These are phyloP conservation scores for Pedionomus torquatus DNA, from an alignment of 2,113 vertebrate species.

Conservation along the genomic window DNA sequence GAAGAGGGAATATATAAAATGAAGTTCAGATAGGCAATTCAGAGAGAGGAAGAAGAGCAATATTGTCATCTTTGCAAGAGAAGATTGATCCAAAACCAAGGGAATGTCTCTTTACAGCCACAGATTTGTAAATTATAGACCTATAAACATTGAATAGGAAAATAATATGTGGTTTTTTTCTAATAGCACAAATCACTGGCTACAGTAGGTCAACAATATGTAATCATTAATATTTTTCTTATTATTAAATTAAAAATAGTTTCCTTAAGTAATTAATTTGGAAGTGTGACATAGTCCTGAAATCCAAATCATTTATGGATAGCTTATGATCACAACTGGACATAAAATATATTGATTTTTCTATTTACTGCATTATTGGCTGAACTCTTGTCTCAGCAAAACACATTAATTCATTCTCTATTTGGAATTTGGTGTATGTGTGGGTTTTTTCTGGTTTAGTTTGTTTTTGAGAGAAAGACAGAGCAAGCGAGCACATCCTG, in stretches of 20 bases:
- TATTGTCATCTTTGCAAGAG: neutral
- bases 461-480: neutral
- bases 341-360: neutral
- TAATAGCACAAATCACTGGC: neutral
- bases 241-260: neutral
- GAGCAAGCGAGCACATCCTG: neutral
- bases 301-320: neutral
- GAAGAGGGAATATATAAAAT: neutral
- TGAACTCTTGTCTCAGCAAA: neutral
- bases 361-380: neutral
- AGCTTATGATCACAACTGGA: neutral
- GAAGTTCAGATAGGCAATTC: neutral
- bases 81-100: neutral
- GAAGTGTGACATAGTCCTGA: neutral
- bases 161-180: neutral
- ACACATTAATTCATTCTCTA: neutral
- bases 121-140: neutral
- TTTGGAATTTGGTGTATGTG: neutral
- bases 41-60: neutral
- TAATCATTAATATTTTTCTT: neutral
- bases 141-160: neutral
- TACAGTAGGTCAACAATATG: neutral
- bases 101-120: neutral
- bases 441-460: neutral
- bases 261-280: neutral